A percentile compares a stretch with the other conserved stretches of the same genome.
Conservation (phyloP, 2,888 invertebrate genomes). For the Noctua pronuba region DNA sequence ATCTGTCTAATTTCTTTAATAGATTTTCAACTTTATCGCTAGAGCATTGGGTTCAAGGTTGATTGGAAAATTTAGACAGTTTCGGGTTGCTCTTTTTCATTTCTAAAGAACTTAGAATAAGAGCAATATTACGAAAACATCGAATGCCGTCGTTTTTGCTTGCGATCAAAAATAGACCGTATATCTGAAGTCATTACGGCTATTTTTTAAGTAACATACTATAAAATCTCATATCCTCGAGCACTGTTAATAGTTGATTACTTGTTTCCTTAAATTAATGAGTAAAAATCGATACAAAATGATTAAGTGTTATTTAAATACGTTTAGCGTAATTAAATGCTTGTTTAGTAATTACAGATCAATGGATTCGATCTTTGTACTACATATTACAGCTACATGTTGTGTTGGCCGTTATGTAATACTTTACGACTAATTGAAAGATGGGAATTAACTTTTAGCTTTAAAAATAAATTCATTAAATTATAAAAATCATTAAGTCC, state of each 20-base stretch:
- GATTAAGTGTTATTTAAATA: constrained; percentile 16
- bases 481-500: neutral
- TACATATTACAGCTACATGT: neutral
- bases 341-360: constrained; percentile 1
- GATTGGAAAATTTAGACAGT: too few species aligned
- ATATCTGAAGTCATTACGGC: neutral
- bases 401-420: neutral
- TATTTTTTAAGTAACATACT: neutral
- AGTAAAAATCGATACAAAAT: constrained; percentile 23
- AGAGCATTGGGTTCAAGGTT: too few species aligned
- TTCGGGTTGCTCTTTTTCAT: neutral
- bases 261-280: constrained; percentile 24
- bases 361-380: constrained; percentile 5
- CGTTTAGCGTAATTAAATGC: neutral
- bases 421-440: neutral
- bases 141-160: too few species aligned
- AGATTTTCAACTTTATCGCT: too few species aligned
- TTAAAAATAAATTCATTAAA: neutral
- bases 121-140: neutral
- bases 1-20: too few species aligned
- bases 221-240: neutral
- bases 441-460: neutral
- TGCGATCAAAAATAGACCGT: neutral
- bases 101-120: neutral
- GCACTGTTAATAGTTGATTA: constrained; percentile 13